These are phyloP conservation scores for Phrynocephalus versicolor DNA, from an alignment of 2,113 vertebrate species.

Conservation along the genomic window DNA sequence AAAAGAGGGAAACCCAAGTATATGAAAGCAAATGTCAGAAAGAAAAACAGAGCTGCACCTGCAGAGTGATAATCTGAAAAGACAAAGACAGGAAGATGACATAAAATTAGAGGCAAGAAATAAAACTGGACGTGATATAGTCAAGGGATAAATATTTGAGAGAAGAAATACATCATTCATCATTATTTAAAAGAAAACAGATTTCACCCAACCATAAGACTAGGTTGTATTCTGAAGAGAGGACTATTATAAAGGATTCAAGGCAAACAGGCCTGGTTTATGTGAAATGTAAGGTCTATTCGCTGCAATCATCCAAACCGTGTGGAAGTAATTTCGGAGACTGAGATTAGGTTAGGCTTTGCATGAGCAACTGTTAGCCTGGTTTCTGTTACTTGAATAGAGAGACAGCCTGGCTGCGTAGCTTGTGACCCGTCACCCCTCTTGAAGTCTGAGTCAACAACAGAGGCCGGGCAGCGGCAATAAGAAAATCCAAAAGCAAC, in stretches of 20 bases:
- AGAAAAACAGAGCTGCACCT: background rate
- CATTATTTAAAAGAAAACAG: slow-evolving; percentile 50
- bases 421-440: slow-evolving; percentile 67
- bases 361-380: slow-evolving; percentile 59
- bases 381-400: slow-evolving; percentile 64
- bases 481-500: slow-evolving; percentile 61
- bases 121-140: background rate
- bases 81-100: background rate
- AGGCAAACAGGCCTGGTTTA: slow-evolving; percentile 47
- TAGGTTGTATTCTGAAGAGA: slow-evolving; percentile 49
- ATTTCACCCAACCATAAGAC: slow-evolving; percentile 54
- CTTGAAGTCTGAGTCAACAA: slow-evolving; percentile 59
- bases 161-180: slow-evolving; percentile 27
- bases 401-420: slow-evolving; percentile 54
- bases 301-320: slow-evolving; percentile 56
- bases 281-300: slow-evolving; percentile 40
- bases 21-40: background rate
- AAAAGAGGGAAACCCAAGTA: background rate
- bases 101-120: background rate
- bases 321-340: slow-evolving; percentile 36
- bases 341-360: slow-evolving; percentile 43
- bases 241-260: slow-evolving; percentile 47
- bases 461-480: slow-evolving; percentile 46
- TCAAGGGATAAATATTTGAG: background rate
- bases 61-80: background rate